Conservation (phyloP, 2,797 vertebrate genomes). For the Mus caroli region DNA sequence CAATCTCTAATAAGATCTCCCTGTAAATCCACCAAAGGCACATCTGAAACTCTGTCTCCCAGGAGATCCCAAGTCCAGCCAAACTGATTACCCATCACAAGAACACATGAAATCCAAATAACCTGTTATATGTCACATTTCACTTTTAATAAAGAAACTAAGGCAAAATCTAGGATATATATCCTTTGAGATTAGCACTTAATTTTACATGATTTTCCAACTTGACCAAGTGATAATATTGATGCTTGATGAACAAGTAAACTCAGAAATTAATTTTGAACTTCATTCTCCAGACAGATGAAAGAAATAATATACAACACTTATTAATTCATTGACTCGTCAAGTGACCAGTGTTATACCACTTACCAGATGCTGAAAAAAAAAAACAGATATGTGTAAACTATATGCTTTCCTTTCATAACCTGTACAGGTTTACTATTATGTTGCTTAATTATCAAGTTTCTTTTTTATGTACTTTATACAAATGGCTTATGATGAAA, state of each 20-base stretch:
- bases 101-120: not conserved
- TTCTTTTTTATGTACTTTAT: not conserved
- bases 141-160: not conserved
- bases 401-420: not conserved
- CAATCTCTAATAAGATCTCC: not conserved
- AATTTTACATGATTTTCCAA: not conserved
- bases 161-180: not conserved
- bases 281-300: not conserved
- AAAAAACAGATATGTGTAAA: not conserved
- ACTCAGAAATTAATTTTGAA: not conserved
- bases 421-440: not conserved
- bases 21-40: not conserved
- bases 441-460: not conserved
- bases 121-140: not conserved
- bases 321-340: not conserved
- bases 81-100: not conserved
- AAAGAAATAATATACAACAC: not conserved
- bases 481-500: not conserved
- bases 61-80: not conserved
- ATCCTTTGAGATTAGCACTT: not conserved
- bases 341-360: not conserved
- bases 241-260: not conserved
- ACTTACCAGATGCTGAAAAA: not conserved
- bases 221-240: conserved; percentile 3
- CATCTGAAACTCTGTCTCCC: not conserved